Evolutionary conservation across 1,140 invertebrate species (phyloP).

Genomic region (Rhizoglyphus robini): DNA sequence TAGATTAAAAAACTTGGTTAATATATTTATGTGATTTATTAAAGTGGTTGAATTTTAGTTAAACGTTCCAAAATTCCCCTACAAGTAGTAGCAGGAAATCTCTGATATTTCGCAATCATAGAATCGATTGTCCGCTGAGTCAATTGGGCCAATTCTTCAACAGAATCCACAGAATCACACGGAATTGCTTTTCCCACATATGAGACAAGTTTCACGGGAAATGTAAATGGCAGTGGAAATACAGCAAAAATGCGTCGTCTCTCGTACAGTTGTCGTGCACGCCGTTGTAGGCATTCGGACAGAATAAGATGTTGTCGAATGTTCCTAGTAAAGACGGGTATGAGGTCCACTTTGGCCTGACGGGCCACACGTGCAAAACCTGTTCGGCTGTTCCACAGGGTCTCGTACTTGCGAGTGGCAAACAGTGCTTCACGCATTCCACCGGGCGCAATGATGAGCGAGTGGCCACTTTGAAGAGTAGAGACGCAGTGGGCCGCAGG

Average conservation of each 20-base stretch:
- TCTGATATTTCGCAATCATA: slow-evolving; percentile 61
- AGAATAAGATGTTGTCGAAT: slow-evolving; percentile 79
- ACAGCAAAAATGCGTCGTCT: slow-evolving; percentile 81
- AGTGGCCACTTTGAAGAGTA: slow-evolving; percentile 66
- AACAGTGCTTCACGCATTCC: slow-evolving; percentile 80
- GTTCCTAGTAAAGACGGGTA: slow-evolving; percentile 94
- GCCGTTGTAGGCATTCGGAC: neutral
- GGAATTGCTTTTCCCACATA: slow-evolving; percentile 68
- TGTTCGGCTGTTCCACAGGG: too few relatives aligned
- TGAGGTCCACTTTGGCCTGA: too few relatives aligned
- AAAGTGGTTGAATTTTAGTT: too few relatives aligned
- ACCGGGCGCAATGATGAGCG: slow-evolving; percentile 89
- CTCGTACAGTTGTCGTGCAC: slow-evolving; percentile 47
- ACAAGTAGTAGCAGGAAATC: slow-evolving; percentile 69
- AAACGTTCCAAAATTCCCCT: slow-evolving; percentile 55
- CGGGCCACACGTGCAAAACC: too few relatives aligned
- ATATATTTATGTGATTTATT: too few relatives aligned
- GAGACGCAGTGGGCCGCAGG: slow-evolving; percentile 70
- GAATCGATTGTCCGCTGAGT: slow-evolving; percentile 55
- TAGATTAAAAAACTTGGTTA: too few relatives aligned
- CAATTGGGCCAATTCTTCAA: slow-evolving; percentile 64
- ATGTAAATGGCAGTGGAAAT: slow-evolving; percentile 84
- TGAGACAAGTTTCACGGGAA: too few relatives aligned
- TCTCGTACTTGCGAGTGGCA: slow-evolving; percentile 25
- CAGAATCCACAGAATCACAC: slow-evolving; percentile 51